These are phyloP conservation scores for Heterocephalus glaber DNA, from an alignment of 2,113 vertebrate genomes.

Conservation along the genomic window DNA sequence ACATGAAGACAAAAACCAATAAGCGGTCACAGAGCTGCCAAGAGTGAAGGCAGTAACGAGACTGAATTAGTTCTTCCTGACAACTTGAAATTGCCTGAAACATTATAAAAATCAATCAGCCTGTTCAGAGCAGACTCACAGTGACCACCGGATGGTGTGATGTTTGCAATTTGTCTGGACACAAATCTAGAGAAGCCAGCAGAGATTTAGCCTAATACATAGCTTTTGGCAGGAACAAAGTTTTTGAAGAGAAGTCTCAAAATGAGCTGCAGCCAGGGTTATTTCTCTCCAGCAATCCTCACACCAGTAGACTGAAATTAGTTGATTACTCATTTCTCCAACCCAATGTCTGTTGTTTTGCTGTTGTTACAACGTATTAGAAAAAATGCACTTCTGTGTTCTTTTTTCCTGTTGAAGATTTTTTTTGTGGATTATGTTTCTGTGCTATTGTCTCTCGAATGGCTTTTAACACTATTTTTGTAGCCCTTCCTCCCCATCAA, in stretches of 20 bases:
- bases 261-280: conserved; percentile 43
- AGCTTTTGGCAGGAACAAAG: conserved; percentile 56
- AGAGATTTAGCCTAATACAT: conserved; percentile 65
- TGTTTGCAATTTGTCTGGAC: conserved; percentile 75
- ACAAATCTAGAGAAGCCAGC: conserved; percentile 74
- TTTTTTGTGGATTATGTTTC: conserved; percentile 36
- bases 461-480: neutral
- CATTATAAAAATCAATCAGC: conserved; percentile 82
- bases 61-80: conserved; percentile 80
- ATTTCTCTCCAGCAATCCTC: conserved; percentile 44
- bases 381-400: conserved; percentile 4
- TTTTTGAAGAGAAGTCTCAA: conserved; percentile 61
- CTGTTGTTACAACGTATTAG: neutral
- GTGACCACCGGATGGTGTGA: conserved; percentile 72
- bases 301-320: conserved; percentile 48
- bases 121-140: conserved; percentile 79
- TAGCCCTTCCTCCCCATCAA: neutral
- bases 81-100: conserved; percentile 80
- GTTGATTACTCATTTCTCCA: conserved; percentile 52
- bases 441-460: neutral
- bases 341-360: conserved; percentile 25
- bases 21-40: conserved; percentile 75
- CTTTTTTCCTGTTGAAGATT: neutral
- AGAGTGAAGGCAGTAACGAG: conserved; percentile 74
- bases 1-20: conserved; percentile 73